phyloP scores from a whole-genome alignment of 2,888 invertebrate species.

The Falcaria lacertinaria region DNA sequence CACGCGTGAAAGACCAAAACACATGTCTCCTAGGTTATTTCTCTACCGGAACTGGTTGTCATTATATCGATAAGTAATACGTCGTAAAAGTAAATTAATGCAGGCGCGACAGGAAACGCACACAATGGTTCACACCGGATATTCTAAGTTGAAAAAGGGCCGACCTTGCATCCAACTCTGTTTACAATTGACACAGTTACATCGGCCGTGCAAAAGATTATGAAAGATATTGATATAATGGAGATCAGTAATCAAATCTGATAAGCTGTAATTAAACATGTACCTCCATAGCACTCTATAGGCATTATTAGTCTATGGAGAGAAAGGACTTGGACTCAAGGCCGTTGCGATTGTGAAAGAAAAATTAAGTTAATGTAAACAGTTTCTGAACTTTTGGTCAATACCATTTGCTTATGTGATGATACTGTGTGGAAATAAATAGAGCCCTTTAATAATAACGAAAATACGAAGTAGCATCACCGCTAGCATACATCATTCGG shows the following conservation, averaged over 20 bases:
- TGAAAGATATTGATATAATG: constrained; percentile 6
- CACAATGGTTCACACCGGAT: constrained; percentile 61
- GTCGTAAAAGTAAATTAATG: constrained; percentile 61
- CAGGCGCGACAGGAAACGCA: constrained; percentile 60
- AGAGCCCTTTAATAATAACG: too few relatives aligned
- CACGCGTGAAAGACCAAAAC: too few relatives aligned
- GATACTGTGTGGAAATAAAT: too few relatives aligned
- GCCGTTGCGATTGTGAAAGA: background rate
- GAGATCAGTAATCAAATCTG: background rate
- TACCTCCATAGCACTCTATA: background rate
- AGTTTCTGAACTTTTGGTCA: too few relatives aligned
- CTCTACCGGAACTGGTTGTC: constrained; percentile 41
- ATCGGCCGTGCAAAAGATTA: constrained; percentile 12
- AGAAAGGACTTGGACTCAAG: background rate
- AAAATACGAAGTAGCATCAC: too few relatives aligned
- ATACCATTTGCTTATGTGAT: too few relatives aligned
- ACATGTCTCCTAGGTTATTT: constrained; percentile 13
- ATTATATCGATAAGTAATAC: constrained; percentile 44
- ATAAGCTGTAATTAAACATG: background rate
- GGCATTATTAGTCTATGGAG: background rate
- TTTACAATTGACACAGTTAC: constrained; percentile 17
- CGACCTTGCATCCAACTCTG: constrained; percentile 45
- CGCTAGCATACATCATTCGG: too few relatives aligned
- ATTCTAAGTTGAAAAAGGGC: constrained; percentile 54
- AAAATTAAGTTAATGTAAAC: background rate